phyloP scores from a whole-genome alignment of 2,888 invertebrate species.

The Fabriciana adippe region DNA sequence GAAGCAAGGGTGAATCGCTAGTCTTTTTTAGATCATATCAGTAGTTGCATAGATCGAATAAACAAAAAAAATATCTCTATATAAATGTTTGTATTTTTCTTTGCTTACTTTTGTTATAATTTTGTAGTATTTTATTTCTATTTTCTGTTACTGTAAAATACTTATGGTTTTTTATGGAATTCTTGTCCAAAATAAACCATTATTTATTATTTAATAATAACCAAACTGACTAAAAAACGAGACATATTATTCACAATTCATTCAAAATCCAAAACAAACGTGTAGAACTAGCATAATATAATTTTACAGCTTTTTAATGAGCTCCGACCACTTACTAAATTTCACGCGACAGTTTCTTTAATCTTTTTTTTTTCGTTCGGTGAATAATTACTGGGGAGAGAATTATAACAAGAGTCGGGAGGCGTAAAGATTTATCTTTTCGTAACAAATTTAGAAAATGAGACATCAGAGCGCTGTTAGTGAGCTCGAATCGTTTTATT shows the following conservation, averaged over 20 bases:
- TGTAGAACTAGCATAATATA: conserved; percentile 59
- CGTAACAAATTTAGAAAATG: conserved; percentile 80
- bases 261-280: neutral
- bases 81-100: too few species aligned
- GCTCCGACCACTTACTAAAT: conserved; percentile 73
- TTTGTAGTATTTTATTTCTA: too few species aligned
- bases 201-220: too few species aligned
- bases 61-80: too few species aligned
- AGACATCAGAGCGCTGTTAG: conserved; percentile 70
- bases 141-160: too few species aligned
- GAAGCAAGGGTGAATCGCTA: too few species aligned
- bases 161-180: too few species aligned
- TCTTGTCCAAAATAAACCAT: too few species aligned
- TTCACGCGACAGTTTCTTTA: conserved; percentile 69
- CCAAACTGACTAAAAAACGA: neutral
- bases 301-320: conserved; percentile 80
- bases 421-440: conserved; percentile 78
- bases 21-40: too few species aligned
- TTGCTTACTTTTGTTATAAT: too few species aligned
- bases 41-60: too few species aligned
- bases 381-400: conserved; percentile 76
- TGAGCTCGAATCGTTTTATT: conserved; percentile 53
- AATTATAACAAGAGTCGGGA: conserved; percentile 76
- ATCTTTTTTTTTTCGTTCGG: conserved; percentile 67
- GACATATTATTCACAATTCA: neutral